Conservation (phyloP, 2,113 vertebrate species). For the Phrynosoma blainvillii region DNA sequence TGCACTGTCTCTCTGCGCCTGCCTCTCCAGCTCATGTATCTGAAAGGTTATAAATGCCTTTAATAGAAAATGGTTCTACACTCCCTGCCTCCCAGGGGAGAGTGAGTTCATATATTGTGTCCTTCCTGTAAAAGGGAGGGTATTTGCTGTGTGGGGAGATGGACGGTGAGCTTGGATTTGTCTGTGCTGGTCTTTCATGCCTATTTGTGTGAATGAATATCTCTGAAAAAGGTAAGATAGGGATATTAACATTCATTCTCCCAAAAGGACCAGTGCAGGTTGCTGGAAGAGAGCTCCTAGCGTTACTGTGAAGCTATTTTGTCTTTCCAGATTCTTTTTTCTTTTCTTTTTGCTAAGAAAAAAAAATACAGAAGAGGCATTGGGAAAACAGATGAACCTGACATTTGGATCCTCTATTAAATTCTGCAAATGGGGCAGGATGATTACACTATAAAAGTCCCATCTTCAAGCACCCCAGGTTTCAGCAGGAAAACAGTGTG, state of each 20-base stretch:
- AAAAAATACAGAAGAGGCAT: background rate
- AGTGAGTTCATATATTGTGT: background rate
- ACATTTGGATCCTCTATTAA: background rate
- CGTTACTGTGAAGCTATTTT: background rate
- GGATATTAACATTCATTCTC: background rate
- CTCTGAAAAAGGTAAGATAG: background rate
- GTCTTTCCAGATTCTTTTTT: background rate
- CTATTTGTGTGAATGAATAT: background rate
- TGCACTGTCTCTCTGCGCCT: background rate
- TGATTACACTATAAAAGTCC: no score
- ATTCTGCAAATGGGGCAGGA: no score
- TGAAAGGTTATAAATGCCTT: constrained; percentile 5
- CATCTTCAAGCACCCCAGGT: no score
- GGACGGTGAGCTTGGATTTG: background rate
- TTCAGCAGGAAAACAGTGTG: background rate
- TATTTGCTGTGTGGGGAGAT: background rate
- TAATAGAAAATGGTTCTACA: background rate
- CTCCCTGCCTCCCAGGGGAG: background rate
- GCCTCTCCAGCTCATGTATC: background rate
- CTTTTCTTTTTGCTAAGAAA: background rate
- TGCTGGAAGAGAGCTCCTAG: background rate
- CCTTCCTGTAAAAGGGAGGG: background rate
- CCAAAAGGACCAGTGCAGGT: background rate
- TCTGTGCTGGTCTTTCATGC: background rate
- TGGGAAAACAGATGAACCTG: background rate